Conservation (phyloP, 1,140 invertebrate species). For the Drosophila pallidifrons region DNA sequence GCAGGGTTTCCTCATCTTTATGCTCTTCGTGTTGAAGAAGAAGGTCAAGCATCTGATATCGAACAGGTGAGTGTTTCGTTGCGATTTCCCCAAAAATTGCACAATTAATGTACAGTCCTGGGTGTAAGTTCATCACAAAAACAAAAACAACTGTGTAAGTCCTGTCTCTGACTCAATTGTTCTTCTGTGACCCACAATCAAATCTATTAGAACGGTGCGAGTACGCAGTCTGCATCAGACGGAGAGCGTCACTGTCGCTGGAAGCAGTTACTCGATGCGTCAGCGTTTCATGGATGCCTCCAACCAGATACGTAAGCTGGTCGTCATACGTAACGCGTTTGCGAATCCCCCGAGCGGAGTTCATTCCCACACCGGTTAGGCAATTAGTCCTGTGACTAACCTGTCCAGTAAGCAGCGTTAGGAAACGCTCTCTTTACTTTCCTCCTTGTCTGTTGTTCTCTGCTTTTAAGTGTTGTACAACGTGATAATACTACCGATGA, state of each 20-base stretch:
- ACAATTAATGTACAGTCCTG: slow-evolving; percentile 14
- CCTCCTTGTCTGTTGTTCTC: neutral
- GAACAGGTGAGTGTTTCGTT: slow-evolving; percentile 84
- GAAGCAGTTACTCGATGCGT: slow-evolving; percentile 66
- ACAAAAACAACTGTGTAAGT: slow-evolving; percentile 32
- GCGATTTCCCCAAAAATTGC: slow-evolving; percentile 3
- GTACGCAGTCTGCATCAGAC: slow-evolving; percentile 78
- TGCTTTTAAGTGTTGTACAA: slow-evolving; percentile 51
- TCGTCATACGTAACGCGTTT: slow-evolving; percentile 78
- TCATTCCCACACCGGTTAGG: slow-evolving; percentile 70
- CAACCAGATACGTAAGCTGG: slow-evolving; percentile 74
- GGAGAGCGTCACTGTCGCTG: slow-evolving; percentile 65
- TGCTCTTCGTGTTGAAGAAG: slow-evolving; percentile 88
- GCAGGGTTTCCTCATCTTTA: slow-evolving; percentile 88
- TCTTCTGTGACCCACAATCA: slow-evolving; percentile 1
- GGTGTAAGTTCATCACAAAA: slow-evolving; percentile 18
- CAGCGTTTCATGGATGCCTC: slow-evolving; percentile 79
- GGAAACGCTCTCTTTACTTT: neutral
- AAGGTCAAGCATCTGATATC: slow-evolving; percentile 86
- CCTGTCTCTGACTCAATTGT: slow-evolving; percentile 5
- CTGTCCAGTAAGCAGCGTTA: slow-evolving; percentile 7
- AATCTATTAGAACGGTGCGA: slow-evolving; percentile 66
- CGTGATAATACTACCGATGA: slow-evolving; percentile 8
- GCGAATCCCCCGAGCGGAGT: slow-evolving; percentile 56
- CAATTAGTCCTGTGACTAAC: neutral